phyloP scores from a whole-genome alignment of 2,888 invertebrate species.

The Sicus ferrugineus region DNA sequence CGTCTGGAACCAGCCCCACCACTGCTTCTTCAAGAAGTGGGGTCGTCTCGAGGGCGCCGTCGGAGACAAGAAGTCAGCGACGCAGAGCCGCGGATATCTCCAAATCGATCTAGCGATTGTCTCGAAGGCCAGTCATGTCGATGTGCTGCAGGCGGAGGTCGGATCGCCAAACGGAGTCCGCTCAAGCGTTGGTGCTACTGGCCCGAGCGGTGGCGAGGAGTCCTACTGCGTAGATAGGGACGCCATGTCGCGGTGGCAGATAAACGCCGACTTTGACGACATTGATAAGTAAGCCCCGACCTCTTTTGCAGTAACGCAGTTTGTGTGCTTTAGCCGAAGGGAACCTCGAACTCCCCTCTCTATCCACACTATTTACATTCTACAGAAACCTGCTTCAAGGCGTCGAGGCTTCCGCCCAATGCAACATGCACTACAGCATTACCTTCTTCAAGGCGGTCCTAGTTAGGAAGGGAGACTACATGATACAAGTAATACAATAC shows the following conservation, averaged over 20 bases:
- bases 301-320: not conserved
- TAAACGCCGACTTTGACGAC: slow-evolving; percentile 70
- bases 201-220: not conserved
- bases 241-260: slow-evolving; percentile 42
- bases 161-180: not conserved
- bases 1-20: slow-evolving; percentile 80
- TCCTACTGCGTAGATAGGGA: slow-evolving; percentile 28
- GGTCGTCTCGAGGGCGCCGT: slow-evolving; percentile 76
- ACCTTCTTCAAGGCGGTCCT: slow-evolving; percentile 68
- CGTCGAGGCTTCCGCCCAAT: slow-evolving; percentile 41
- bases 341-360: no score
- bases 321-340: not conserved
- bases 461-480: slow-evolving; percentile 58
- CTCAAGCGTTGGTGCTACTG: not conserved
- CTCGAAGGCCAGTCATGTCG: slow-evolving; percentile 62
- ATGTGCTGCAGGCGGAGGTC: slow-evolving; percentile 14
- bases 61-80: slow-evolving; percentile 51
- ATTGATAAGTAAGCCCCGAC: slow-evolving; percentile 68
- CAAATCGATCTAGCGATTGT: slow-evolving; percentile 82
- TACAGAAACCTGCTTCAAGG: slow-evolving; percentile 55
- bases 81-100: slow-evolving; percentile 73
- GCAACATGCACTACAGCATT: slow-evolving; percentile 67
- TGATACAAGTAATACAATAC: slow-evolving; percentile 54
- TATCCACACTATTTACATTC: no score
- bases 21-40: slow-evolving; percentile 88